Conservation (phyloP, 2,797 vertebrate genomes). For the Lycodopsis pacificus region DNA sequence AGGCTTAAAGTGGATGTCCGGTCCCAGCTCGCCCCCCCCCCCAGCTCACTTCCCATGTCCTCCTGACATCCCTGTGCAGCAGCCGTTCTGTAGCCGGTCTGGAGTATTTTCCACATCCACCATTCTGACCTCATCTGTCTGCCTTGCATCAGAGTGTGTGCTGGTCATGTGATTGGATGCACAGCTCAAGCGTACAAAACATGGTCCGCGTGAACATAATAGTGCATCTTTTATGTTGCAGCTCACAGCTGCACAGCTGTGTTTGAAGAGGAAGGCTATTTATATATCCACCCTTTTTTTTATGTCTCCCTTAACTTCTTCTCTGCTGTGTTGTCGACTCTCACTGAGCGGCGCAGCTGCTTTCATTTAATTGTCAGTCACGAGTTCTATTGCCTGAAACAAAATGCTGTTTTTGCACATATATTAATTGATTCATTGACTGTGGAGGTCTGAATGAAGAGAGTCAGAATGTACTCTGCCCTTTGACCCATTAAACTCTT, state of each 20-base stretch:
- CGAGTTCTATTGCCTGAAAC: neutral
- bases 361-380: conserved; percentile 9
- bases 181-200: conserved; percentile 26
- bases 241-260: conserved; percentile 61
- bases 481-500: conserved; percentile 28
- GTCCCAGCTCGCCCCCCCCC: conserved; percentile 56
- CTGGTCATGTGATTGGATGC: conserved; percentile 39
- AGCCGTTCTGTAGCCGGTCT: conserved; percentile 33
- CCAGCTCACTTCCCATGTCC: conserved; percentile 80
- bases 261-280: conserved; percentile 58
- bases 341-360: conserved; percentile 20
- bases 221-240: conserved; percentile 40
- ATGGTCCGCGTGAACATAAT: conserved; percentile 38
- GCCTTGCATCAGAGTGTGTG: conserved; percentile 15
- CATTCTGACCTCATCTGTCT: conserved; percentile 35
- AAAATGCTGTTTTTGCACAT: conserved; percentile 28
- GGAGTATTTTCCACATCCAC: conserved; percentile 34
- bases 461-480: conserved; percentile 16
- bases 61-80: conserved; percentile 73
- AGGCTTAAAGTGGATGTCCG: conserved; percentile 82
- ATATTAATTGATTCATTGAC: conserved; percentile 33
- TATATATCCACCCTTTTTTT: conserved; percentile 54
- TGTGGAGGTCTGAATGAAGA: conserved; percentile 4
- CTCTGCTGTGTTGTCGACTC: conserved; percentile 32
- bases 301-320: conserved; percentile 41